Percentiles rank a stretch among this genome's conserved stretches.
Conservation (phyloP, 2,113 vertebrate species). For the Echinops telfairi region DNA sequence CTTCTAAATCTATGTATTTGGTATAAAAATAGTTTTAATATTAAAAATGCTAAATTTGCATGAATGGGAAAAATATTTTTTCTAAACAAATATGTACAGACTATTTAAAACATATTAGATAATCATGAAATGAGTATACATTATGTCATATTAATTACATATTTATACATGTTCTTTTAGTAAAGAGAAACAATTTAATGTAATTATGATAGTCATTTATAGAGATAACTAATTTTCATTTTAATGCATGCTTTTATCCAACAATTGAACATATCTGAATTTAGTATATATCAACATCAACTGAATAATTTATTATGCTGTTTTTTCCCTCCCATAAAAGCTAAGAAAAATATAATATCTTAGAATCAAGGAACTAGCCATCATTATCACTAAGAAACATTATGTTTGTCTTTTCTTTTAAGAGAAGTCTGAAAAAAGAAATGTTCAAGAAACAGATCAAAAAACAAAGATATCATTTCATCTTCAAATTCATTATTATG, state of each 20-base stretch:
- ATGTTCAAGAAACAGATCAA: not conserved
- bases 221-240: not conserved
- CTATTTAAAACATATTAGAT: conserved; percentile 44
- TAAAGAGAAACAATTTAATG: not conserved
- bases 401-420: not conserved
- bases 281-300: conserved; percentile 30
- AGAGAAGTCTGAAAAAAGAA: conserved; percentile 39
- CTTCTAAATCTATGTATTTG: conserved; percentile 36
- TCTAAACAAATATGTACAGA: not conserved
- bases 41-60: conserved; percentile 25
- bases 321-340: conserved; percentile 30
- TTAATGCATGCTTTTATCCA: not conserved
- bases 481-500: conserved; percentile 42
- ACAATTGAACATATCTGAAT: conserved; percentile 44
- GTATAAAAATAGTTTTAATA: conserved; percentile 12
- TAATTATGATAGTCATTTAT: not conserved
- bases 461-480: conserved; percentile 32
- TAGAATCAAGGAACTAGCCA: conserved; percentile 25
- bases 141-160: no score
- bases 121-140: conserved; percentile 14
- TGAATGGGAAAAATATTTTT: conserved; percentile 2
- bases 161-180: conserved; percentile 30
- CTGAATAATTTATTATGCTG: not conserved
- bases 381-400: conserved; percentile 12
- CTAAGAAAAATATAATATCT: not conserved